A percentile compares a stretch with the other conserved stretches of the same genome.
Evolutionary conservation across 1,140 invertebrate species (phyloP).

Genomic region (Pissodes strobi): DNA sequence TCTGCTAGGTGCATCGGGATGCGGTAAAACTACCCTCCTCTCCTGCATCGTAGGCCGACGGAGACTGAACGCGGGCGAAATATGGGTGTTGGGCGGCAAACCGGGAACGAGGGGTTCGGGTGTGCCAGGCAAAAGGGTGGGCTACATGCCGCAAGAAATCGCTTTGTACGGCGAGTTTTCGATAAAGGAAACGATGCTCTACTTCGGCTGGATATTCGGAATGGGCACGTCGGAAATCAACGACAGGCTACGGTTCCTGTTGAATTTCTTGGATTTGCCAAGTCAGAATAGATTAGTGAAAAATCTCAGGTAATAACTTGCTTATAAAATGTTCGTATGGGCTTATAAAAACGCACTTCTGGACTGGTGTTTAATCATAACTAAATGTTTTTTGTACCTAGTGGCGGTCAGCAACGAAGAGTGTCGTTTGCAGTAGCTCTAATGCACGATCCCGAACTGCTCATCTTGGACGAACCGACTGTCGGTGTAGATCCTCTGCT

Average conservation of each 20-base stretch:
- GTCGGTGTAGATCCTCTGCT: conserved; percentile 81
- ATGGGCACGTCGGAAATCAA: conserved; percentile 82
- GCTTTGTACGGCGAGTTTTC: conserved; percentile 94
- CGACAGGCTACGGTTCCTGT: conserved; percentile 82
- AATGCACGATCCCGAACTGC: conserved; percentile 88
- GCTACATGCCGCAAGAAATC: conserved; percentile 88
- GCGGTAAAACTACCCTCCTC: conserved; percentile 83
- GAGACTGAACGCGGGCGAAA: conserved; percentile 79
- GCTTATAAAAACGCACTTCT: too few species aligned
- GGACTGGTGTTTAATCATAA: conserved; percentile 4
- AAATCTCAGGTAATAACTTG: conserved; percentile 67
- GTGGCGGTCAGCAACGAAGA: conserved; percentile 90
- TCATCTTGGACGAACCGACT: conserved; percentile 94
- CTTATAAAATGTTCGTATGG: too few species aligned
- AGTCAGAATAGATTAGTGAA: conserved; percentile 83
- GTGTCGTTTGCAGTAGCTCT: conserved; percentile 92
- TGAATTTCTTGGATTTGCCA: conserved; percentile 88
- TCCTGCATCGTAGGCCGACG: conserved; percentile 86
- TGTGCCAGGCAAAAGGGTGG: conserved; percentile 84
- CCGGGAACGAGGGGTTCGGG: conserved; percentile 81
- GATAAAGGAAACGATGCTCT: conserved; percentile 92
- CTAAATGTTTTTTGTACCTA: conserved; percentile 54
- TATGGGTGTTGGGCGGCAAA: conserved; percentile 83
- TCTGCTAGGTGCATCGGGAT: conserved; percentile 82
- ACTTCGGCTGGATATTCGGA: conserved; percentile 95